Evolutionary conservation across 2,888 invertebrate genomes (phyloP), one percentile per base, ranked within the genome.

Genomic region (Clunio marinus): DNA sequence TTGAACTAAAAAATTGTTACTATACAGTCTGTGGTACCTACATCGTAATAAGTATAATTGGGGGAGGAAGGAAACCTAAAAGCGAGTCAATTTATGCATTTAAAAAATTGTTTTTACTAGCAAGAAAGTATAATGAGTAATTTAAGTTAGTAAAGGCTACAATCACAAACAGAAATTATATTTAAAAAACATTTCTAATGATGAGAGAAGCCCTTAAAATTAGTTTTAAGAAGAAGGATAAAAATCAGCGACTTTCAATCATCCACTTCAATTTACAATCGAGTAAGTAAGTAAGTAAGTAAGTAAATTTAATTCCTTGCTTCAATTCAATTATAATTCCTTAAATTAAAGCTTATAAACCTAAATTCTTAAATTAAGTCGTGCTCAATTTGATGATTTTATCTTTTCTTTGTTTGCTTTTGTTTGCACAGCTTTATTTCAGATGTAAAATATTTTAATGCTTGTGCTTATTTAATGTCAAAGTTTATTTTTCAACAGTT

Each of bases 1-100:
- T 46, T 45, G 46, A 63, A 63, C 46, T 63, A 63, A 63, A 63
- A 51, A 63, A 63, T 63, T 63, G 63, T 63, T 46, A 45, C 63
- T 63, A 63, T 63, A 63, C 63, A 63, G 63, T 63, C 63, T 15
- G 37, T 37, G 15, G 41, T 41, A 2, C n/a, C n/a, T n/a, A n/a
- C n/a, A 41, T 2, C 10, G n/a, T 32, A 32, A n/a, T 41, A 2
- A 41, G 41, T 3, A 10, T 41, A 15, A 15, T 10, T 41, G 10
- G n/a, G 41, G 41, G 10, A 3, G 10, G 41, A 41, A 41, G 15
- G 41, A 41, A n/a, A n/a, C 41, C 41, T 41, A 41, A 5, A 7
- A 41, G 41, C 41, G 41, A 41, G 41, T 41, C 41, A 41, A 41
- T 13, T 41, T n/a, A n/a, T n/a, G n/a, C n/a, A n/a, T n/a, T n/a